These are phyloP conservation scores for Sebastes variabilis DNA, from an alignment of 2,797 vertebrate species.

Conservation along the genomic window DNA sequence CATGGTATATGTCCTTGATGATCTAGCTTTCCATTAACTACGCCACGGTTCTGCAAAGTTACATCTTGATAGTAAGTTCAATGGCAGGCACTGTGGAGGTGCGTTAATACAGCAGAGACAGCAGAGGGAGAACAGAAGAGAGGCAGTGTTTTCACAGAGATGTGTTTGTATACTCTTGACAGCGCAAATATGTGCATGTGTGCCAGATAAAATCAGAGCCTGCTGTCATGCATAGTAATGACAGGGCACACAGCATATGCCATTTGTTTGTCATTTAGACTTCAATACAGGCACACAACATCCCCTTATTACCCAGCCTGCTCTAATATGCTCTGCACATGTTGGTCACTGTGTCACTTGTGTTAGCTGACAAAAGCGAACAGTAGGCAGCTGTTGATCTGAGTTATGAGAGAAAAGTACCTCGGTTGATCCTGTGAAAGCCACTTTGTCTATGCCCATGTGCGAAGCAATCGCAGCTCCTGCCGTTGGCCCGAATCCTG, in stretches of 20 bases:
- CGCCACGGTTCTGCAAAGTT: conserved; percentile 36
- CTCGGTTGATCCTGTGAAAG: conserved; percentile 98
- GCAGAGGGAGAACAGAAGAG: conserved; percentile 27
- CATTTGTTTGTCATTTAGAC: conserved; percentile 76
- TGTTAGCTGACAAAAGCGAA: conserved; percentile 42
- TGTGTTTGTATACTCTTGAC: conserved; percentile 43
- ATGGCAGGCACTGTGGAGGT: neutral
- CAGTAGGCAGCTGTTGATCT: conserved; percentile 47
- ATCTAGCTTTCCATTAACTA: conserved; percentile 62
- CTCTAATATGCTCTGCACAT: conserved; percentile 65
- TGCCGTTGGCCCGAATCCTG: conserved; percentile 95
- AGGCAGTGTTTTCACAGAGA: conserved; percentile 44
- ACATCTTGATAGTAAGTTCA: conserved; percentile 27
- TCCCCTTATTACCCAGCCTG: conserved; percentile 51
- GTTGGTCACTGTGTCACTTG: conserved; percentile 70
- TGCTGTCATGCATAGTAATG: conserved; percentile 67
- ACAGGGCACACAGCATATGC: conserved; percentile 62
- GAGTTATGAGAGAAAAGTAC: conserved; percentile 77
- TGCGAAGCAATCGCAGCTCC: conserved; percentile 96
- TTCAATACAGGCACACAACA: conserved; percentile 59
- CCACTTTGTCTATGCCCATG: conserved; percentile 97
- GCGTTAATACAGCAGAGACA: conserved; percentile 32
- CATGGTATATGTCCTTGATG: conserved; percentile 64
- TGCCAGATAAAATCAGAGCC: conserved; percentile 60
- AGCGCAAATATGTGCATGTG: conserved; percentile 61